Evolutionary conservation across 2,888 invertebrate species (phyloP), one percentile per base, ranked within the genome.

Genomic region (Trichogramma evanescens): DNA sequence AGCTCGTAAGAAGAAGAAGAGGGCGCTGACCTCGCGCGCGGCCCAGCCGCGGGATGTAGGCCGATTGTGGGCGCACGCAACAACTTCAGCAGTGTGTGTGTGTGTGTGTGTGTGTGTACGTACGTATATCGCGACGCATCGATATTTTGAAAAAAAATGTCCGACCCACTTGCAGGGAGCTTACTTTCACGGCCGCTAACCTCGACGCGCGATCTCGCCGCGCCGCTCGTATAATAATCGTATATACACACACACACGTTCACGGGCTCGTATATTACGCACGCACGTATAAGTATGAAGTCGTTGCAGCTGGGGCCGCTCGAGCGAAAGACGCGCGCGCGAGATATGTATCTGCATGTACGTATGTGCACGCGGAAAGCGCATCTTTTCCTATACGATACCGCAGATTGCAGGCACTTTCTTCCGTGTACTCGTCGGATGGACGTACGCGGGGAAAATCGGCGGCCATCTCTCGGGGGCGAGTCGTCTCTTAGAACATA

Each of bases 151-250:
- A 76, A 26, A 76, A 26, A 76, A 77, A 76, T 73, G 69, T 66
- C 69, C 72, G 76, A 72, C 72, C 76, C 71, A 76, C 76, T 76
- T 77, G 71, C 73, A 70, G 73, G 71, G 52, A 59, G 73, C 75
- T 74, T 74, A 77, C 77, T 77, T 77, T 77, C 77, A 77, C 77
- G 77, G 77, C 74, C 77, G 74, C 73, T 76, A 74, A 76, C 76
- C 76, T 71, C 74, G 67, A 68, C 71, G 66, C 71, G 66, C 26
- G 64, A 26, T 26, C 26, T 26, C 26, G 26, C 26, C 26, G 13
- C 13, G 26, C 26, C 64, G 45, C 8, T 45, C 45, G 45, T n/a
- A 9, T 45, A 45, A 45, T 8, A 8, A n/a, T n/a, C 45, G 45
- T 2, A n/a, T 45, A 45, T 2, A 2, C 2, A 45, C n/a, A 45